Evolutionary conservation across 1,140 invertebrate species (phyloP).

Genomic region (Brachionus rotundiformis): DNA sequence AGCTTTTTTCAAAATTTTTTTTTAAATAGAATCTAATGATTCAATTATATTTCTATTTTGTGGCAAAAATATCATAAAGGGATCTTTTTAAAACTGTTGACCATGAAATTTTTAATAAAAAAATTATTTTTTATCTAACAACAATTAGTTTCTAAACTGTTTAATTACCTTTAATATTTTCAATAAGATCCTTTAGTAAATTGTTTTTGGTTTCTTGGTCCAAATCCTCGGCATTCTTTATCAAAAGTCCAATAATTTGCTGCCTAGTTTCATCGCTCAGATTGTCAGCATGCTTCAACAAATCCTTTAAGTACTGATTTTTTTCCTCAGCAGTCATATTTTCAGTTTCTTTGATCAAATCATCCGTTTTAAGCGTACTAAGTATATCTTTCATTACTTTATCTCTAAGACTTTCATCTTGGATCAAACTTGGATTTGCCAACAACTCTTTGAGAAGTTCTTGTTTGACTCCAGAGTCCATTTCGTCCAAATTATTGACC

Average conservation of each 20-base stretch:
- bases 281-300: slow-evolving; percentile 29
- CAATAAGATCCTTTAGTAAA: slow-evolving; percentile 23
- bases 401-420: slow-evolving; percentile 26
- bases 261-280: slow-evolving; percentile 38
- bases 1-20: too few relatives aligned
- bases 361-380: neutral
- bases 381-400: slow-evolving; percentile 42
- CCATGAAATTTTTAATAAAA: too few relatives aligned
- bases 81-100: too few relatives aligned
- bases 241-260: slow-evolving; percentile 35
- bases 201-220: slow-evolving; percentile 44
- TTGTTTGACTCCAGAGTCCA: slow-evolving; percentile 40
- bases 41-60: too few relatives aligned
- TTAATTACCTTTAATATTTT: slow-evolving; percentile 21
- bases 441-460: slow-evolving; percentile 36
- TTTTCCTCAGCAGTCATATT: slow-evolving; percentile 44
- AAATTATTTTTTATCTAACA: too few relatives aligned
- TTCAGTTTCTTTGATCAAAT: slow-evolving; percentile 13
- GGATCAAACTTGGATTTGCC: neutral
- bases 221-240: slow-evolving; percentile 46
- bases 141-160: neutral
- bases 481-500: slow-evolving; percentile 13
- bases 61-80: too few relatives aligned
- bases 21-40: too few relatives aligned
- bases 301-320: slow-evolving; percentile 44